Conservation (phyloP, 2,888 invertebrate genomes). For the Microplitis deprimator region DNA sequence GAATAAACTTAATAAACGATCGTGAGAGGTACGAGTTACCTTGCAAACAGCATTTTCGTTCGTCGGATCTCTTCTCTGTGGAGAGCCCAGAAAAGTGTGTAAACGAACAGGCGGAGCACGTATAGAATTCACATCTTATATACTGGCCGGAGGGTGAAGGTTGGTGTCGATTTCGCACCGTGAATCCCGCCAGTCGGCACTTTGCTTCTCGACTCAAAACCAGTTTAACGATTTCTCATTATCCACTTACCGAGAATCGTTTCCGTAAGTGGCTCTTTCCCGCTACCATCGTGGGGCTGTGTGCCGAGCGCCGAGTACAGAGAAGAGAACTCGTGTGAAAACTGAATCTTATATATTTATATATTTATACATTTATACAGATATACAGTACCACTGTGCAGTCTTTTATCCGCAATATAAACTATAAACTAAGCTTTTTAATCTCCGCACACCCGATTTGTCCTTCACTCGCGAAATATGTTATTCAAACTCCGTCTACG, state of each 20-base stretch:
- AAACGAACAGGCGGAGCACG: slow-evolving; percentile 31
- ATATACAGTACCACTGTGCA: not conserved
- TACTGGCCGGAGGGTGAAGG: slow-evolving; percentile 43
- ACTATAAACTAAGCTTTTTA: too few species aligned
- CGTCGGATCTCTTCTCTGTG: not conserved
- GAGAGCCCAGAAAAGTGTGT: slow-evolving; percentile 12
- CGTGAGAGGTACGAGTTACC: slow-evolving; percentile 9
- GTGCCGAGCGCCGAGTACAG: not conserved
- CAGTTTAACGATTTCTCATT: slow-evolving; percentile 60
- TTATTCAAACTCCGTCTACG: too few species aligned
- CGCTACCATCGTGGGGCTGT: slow-evolving; percentile 35
- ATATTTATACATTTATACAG: not conserved
- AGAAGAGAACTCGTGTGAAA: slow-evolving; percentile 40
- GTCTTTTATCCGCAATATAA: too few species aligned
- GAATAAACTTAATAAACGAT: slow-evolving; percentile 14
- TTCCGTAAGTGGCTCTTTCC: slow-evolving; percentile 56
- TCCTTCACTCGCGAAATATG: too few species aligned
- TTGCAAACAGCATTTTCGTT: slow-evolving; percentile 7
- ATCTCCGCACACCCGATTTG: too few species aligned
- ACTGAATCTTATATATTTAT: slow-evolving; percentile 25
- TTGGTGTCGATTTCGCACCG: slow-evolving; percentile 54
- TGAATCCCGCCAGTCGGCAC: slow-evolving; percentile 49
- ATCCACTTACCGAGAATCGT: slow-evolving; percentile 57
- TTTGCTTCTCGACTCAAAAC: slow-evolving; percentile 48
- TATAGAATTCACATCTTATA: slow-evolving; percentile 21